Evolutionary conservation across 2,888 invertebrate species (phyloP).

Genomic region (Meghimatium bilineatum): DNA sequence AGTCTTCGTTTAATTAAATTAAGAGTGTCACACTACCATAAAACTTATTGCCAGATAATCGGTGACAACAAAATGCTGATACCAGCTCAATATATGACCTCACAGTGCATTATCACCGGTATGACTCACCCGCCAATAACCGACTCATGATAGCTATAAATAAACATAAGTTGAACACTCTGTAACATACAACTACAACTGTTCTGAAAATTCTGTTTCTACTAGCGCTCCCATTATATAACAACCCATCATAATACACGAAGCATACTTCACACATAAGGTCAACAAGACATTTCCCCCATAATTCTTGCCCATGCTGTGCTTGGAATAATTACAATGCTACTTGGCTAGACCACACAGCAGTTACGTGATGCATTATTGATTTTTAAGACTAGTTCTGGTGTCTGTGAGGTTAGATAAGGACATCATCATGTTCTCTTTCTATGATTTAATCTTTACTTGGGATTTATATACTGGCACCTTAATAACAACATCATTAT

Average conservation of each 20-base stretch:
- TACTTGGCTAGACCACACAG: background rate
- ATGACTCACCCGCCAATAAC: background rate
- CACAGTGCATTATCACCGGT: background rate
- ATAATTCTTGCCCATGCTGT: background rate
- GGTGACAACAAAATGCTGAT: background rate
- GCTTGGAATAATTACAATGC: background rate
- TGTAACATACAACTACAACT: background rate
- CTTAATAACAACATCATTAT: background rate
- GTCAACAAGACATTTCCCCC: conserved; percentile 22
- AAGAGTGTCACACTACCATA: background rate
- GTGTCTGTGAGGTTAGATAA: no score
- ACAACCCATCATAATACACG: background rate
- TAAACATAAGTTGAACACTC: background rate
- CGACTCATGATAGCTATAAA: background rate
- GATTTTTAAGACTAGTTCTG: conserved; percentile 26
- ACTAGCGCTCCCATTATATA: background rate
- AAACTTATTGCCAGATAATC: background rate
- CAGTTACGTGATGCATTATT: conserved; percentile 2
- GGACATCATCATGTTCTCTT: background rate
- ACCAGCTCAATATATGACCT: background rate
- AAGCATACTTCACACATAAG: background rate
- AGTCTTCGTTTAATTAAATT: background rate
- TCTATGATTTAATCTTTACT: background rate
- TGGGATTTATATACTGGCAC: background rate
- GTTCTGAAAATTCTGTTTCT: background rate